These are phyloP conservation scores for Sebastes matsubarae DNA, from an alignment of 2,797 vertebrate species.

Conservation along the genomic window DNA sequence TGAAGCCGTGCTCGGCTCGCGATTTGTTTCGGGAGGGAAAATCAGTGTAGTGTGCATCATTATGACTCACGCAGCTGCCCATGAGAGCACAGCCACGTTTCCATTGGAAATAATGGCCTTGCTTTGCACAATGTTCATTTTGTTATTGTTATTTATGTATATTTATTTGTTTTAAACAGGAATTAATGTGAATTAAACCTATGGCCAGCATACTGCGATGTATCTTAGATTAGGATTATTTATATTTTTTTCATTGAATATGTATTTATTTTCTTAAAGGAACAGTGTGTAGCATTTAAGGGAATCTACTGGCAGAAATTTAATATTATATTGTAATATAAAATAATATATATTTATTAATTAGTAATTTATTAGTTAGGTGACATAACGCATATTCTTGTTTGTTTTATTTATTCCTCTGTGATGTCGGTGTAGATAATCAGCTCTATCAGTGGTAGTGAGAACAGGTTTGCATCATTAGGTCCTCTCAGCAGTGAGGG, in stretches of 20 bases:
- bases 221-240: background rate
- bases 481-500: background rate
- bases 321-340: too few species aligned
- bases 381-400: background rate
- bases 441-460: background rate
- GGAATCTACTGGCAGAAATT: background rate
- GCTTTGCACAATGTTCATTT: background rate
- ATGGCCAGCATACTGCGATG: background rate
- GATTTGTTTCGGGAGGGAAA: background rate
- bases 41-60: background rate
- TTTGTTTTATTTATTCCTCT: background rate
- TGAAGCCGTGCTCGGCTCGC: too few species aligned
- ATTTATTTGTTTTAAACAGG: background rate
- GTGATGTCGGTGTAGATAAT: background rate
- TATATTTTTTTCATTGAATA: slow-evolving; percentile 6
- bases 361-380: background rate
- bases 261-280: slow-evolving; percentile 6
- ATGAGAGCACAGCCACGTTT: background rate
- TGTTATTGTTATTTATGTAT: background rate
- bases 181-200: background rate
- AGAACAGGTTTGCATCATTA: background rate
- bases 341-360: background rate
- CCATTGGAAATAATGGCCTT: background rate
- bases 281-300: background rate
- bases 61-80: background rate